Evolutionary conservation across 2,888 invertebrate genomes (phyloP), one percentile per base, ranked within the genome.

Genomic region (Pristionchus maxplancki): DNA sequence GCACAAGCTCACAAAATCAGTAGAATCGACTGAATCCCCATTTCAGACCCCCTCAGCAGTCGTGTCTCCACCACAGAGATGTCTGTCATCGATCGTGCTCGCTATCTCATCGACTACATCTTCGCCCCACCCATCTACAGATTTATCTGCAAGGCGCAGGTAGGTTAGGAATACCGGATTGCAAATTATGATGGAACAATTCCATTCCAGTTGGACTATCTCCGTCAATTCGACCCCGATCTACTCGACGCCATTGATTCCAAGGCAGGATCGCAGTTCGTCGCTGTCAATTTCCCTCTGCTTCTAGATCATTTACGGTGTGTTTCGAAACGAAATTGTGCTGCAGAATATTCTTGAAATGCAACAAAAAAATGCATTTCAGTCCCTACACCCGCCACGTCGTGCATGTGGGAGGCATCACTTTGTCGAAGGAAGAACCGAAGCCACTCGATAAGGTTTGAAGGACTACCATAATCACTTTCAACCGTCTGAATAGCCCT

Each of bases 211-310:
- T 13, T 53, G 17, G 53, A 83, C 44, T 83, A 83, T 24, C 82
- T 83, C 53, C 53, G 53, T 53, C 82, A 83, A 83, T 83, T 83
- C 82, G 82, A 83, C 17, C 53, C 34, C 31, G 53, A 53, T 83
- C 50, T 53, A 24, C 53, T 83, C 28, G 82, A 83, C 34, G 44
- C 53, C 20, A 83, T 83, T 3, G 82, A 83, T 24, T 28, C 82
- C 15, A 83, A 83, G 31, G 50, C 82, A 20, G 34, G 44, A 31
- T 83, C 82, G 11, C 50, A 83, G 20, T 83, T 83, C n/a, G 82
- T 83, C 31, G 82, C 82, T 53, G 82, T 83, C 34, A 83, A 83
- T 83, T 83, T 83, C 53, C 82, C 82, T 17, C 34, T 50, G 34
- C 53, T 83, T 4, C 82, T 83, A 6, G 82, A 83, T 53, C 50